A percentile compares a stretch with the other conserved stretches of the same genome.
Conservation (phyloP, 2,113 vertebrate genomes). For the Aviceda subcristata region DNA sequence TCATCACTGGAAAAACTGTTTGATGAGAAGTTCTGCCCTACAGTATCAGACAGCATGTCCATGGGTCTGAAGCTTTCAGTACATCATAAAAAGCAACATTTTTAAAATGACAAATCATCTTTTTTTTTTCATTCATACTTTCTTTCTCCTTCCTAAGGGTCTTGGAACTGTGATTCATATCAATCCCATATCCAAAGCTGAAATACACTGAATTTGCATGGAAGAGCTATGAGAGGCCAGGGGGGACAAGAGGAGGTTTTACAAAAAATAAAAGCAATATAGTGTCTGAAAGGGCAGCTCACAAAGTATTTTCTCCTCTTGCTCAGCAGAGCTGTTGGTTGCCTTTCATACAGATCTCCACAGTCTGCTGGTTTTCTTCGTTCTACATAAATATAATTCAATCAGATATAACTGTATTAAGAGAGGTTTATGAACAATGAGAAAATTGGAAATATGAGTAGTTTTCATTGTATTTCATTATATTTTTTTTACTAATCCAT, state of each 20-base stretch:
- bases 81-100: neutral
- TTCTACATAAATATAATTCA: neutral
- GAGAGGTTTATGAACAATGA: neutral
- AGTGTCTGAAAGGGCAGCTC: neutral
- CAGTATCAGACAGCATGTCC: neutral
- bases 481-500: neutral
- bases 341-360: neutral
- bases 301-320: neutral
- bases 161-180: neutral
- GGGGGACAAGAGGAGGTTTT: neutral
- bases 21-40: neutral
- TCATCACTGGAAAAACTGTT: neutral
- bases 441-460: neutral
- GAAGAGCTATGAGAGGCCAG: neutral
- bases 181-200: neutral
- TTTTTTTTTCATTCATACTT: neutral
- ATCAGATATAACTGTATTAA: neutral
- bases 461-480: neutral
- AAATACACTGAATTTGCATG: neutral
- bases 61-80: neutral
- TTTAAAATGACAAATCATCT: accelerated
- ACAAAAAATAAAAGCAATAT: neutral
- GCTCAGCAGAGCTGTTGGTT: neutral
- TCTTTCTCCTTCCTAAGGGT: neutral
- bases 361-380: neutral